Evolutionary conservation across 1,140 invertebrate species (phyloP).

Genomic region (Ostrea denselamellosa): DNA sequence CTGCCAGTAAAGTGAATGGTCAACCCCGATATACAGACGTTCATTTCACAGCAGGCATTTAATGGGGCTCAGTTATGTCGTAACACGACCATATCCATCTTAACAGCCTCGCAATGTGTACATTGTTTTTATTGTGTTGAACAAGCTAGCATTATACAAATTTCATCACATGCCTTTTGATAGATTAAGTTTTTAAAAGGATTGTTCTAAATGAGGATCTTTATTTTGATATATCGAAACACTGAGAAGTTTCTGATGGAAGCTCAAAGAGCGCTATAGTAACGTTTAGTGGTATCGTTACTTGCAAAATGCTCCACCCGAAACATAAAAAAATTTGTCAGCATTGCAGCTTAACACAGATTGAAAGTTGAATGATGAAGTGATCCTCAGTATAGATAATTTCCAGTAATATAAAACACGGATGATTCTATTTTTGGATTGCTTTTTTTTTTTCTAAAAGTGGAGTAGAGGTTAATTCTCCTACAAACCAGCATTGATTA

Average conservation of each 20-base stretch:
- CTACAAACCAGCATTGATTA: too few relatives aligned
- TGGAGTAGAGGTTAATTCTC: too few relatives aligned
- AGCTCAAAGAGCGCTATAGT: too few relatives aligned
- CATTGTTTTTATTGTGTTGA: background rate
- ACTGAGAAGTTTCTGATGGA: too few relatives aligned
- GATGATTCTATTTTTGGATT: background rate
- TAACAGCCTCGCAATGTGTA: background rate
- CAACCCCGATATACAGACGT: background rate
- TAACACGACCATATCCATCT: slow-evolving; percentile 19
- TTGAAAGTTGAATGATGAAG: background rate
- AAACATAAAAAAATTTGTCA: background rate
- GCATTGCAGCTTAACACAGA: background rate
- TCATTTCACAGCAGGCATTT: background rate
- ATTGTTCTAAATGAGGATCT: too few relatives aligned
- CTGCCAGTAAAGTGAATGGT: too few relatives aligned
- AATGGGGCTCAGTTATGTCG: slow-evolving; percentile 20
- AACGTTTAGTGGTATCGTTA: background rate
- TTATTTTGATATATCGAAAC: too few relatives aligned
- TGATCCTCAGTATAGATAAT: background rate
- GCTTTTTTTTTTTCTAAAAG: background rate
- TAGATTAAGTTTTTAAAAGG: background rate
- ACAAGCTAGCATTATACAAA: background rate
- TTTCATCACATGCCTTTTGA: background rate
- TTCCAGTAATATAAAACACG: background rate
- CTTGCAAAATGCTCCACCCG: background rate